Base-by-base conservation (phyloP, 2,113 vertebrate species). In the Desmodus rotundus region DNA sequence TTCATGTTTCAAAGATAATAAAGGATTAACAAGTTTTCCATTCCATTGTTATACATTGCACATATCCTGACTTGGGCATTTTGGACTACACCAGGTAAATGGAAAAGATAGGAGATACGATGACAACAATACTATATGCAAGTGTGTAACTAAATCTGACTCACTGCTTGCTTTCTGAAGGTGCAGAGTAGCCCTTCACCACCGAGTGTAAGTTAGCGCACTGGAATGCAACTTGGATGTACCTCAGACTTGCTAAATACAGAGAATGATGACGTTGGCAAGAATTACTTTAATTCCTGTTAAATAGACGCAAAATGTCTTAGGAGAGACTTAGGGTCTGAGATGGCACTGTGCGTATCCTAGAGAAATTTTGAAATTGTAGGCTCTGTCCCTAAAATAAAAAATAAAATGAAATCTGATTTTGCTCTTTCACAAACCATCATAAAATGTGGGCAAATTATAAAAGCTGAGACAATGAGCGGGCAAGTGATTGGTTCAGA, bases 1-100 rank as follows among this genome's bases (percentile, higher is more conserved):
- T 36, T 89, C 54, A 84, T 94, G 97, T 96, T 98, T 97, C 90
- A 94, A 96, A 92, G 73, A 92, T 28, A 96, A 72, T 1, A 61
- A 90, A 95, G 33, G 22, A 91, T 97, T 97, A 97, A 97, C 81
- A 83, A 96, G 31, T 97, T 98, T 97, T 97, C 74, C 88, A 94
- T 94, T 95, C 96, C 92, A 63, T 97, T 98, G 96, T 97, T 97
- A 98, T 98, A 11, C 56, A 58, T 52, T 90, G 63, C 87, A 61
- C 83, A 81, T 22, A 97, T 45, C 41, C 78, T 91, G 93, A 72
- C 68, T 97, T 15, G 0, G 38, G 85, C 72, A 41, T 87, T 97
- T 96, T 88, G 90, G 97, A 97, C 81, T 52, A 52, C 12, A 96
- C 80, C 86, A 94, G 83, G 92, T 81, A n/a, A 4, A 96, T 96